phyloP scores from a whole-genome alignment of 1,140 invertebrate genomes.

The Eumaeus atala region DNA sequence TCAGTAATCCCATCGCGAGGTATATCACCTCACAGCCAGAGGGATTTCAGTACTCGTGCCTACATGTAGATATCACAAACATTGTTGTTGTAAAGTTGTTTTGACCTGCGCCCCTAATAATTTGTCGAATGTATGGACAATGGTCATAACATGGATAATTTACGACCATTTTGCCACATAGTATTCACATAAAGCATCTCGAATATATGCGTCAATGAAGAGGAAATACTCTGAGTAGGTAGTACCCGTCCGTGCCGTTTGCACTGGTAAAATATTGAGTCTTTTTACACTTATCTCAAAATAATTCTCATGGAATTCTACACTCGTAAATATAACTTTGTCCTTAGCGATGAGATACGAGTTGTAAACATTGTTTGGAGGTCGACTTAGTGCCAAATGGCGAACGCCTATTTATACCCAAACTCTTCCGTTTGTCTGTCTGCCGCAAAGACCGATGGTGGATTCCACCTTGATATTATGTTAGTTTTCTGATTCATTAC shows the following conservation, averaged over 20 bases:
- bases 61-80: too few relatives aligned
- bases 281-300: conserved; percentile 20
- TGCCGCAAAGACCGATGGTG: conserved; percentile 54
- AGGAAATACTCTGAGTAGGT: too few relatives aligned
- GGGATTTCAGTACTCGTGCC: too few relatives aligned
- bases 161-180: too few relatives aligned
- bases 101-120: too few relatives aligned
- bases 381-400: conserved; percentile 56
- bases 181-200: too few relatives aligned
- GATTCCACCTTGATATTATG: conserved; percentile 7
- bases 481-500: conserved; percentile 6
- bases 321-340: conserved; percentile 30
- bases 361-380: conserved; percentile 63
- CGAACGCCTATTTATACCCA: conserved; percentile 62
- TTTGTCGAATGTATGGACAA: too few relatives aligned
- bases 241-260: background rate
- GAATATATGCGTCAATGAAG: too few relatives aligned
- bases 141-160: too few relatives aligned
- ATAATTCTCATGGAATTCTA: conserved; percentile 25
- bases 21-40: too few relatives aligned
- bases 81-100: too few relatives aligned
- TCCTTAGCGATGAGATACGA: conserved; percentile 38
- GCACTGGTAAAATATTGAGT: conserved; percentile 12
- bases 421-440: conserved; percentile 67
- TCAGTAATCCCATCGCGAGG: too few relatives aligned